phyloP scores from a whole-genome alignment of 2,888 invertebrate genomes.

The Ectobius pallidus region DNA sequence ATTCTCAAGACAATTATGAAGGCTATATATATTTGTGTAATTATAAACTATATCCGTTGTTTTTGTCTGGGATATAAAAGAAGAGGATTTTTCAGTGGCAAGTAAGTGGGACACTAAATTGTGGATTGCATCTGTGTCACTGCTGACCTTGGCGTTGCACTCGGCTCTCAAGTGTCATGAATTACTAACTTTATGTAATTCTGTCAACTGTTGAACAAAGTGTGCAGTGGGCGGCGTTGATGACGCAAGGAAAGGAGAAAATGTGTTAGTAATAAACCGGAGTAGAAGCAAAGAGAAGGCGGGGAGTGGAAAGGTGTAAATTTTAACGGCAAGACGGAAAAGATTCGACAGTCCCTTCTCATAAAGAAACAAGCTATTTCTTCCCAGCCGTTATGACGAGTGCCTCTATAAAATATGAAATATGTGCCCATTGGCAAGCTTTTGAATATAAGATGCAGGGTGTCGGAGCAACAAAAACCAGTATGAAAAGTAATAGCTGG shows the following conservation, averaged over 20 bases:
- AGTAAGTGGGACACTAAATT: too few relatives aligned
- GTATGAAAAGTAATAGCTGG: too few relatives aligned
- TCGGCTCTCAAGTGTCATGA: not conserved
- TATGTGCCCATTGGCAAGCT: not conserved
- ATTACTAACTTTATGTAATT: constrained; percentile 18
- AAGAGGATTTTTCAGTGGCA: too few relatives aligned
- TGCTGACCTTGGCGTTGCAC: too few relatives aligned
- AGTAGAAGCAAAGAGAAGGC: not conserved
- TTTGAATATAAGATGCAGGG: not conserved
- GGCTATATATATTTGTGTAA: too few relatives aligned
- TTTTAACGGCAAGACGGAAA: not conserved
- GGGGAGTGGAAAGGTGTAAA: not conserved
- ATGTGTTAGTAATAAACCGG: not conserved
- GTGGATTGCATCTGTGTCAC: too few relatives aligned
- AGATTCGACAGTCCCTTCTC: not conserved
- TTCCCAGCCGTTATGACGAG: not conserved
- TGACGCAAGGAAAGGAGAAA: not conserved
- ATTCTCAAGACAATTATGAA: too few relatives aligned
- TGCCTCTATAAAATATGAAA: not conserved
- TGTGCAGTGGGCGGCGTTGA: not conserved
- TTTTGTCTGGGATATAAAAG: too few relatives aligned
- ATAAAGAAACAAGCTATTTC: not conserved
- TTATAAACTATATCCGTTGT: too few relatives aligned
- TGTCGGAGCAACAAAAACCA: not conserved
- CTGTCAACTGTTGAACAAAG: constrained; percentile 9